Percentiles rank a stretch among this genome's conserved stretches.
These are phyloP conservation scores for Drosophila carrolli DNA, from an alignment of 1,140 invertebrate species.

Conservation along the genomic window DNA sequence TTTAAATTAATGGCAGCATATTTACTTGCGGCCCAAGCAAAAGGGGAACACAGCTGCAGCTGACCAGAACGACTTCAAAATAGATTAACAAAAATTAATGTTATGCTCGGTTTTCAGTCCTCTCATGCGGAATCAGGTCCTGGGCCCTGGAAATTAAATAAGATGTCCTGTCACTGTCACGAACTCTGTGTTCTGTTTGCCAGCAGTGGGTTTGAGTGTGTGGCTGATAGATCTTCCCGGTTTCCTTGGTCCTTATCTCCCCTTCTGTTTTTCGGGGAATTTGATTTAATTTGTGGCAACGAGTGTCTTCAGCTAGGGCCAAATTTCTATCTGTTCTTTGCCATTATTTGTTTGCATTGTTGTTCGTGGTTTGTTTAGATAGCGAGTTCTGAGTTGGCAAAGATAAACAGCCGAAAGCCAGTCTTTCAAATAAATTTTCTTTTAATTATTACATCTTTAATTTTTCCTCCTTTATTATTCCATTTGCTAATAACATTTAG, in stretches of 20 bases:
- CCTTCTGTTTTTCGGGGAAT: conserved; percentile 30
- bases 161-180: conserved; percentile 78
- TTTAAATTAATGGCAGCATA: conserved; percentile 82
- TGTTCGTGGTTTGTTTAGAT: conserved; percentile 40
- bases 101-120: conserved; percentile 54
- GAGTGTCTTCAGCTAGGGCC: conserved; percentile 21
- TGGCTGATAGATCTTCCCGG: conserved; percentile 58
- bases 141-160: conserved; percentile 70
- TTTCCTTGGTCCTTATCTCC: conserved; percentile 24
- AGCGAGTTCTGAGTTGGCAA: conserved; percentile 29
- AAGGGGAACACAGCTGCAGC: conserved; percentile 37
- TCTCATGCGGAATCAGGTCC: conserved; percentile 35
- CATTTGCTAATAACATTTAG: too few relatives aligned
- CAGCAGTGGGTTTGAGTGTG: conserved; percentile 28
- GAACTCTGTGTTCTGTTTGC: conserved; percentile 23
- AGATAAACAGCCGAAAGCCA: conserved; percentile 30
- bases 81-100: conserved; percentile 83
- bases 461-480: not conserved
- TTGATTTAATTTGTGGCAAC: conserved; percentile 57
- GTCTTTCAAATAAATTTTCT: conserved; percentile 14
- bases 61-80: conserved; percentile 67
- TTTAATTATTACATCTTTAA: conserved; percentile 13
- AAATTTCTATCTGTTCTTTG: conserved; percentile 22
- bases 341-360: conserved; percentile 52
- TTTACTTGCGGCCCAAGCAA: conserved; percentile 67